phyloP scores from a whole-genome alignment of 2,888 invertebrate species.

The Cephus pygmeus region DNA sequence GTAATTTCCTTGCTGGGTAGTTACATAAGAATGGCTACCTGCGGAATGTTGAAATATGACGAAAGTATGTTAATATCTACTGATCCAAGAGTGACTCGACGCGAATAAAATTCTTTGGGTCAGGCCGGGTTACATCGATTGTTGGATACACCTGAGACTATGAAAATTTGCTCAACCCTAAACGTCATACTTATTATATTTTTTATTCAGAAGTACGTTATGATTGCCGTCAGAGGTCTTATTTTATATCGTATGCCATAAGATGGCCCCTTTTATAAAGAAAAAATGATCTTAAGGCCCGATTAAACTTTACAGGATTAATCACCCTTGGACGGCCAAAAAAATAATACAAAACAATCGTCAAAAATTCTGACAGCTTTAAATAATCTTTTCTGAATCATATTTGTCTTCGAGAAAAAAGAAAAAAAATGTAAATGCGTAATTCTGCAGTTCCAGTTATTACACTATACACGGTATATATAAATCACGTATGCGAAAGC shows the following conservation, averaged over 20 bases:
- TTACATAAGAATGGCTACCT: background rate
- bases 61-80: background rate
- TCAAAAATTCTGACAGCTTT: background rate
- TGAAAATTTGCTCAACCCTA: background rate
- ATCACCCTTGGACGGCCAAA: background rate
- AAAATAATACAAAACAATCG: background rate
- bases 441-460: background rate
- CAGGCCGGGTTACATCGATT: background rate
- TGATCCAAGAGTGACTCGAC: background rate
- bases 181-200: background rate
- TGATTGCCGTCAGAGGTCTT: background rate
- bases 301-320: background rate
- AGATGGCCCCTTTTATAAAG: background rate
- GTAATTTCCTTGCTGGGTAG: background rate
- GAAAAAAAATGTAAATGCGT: no score
- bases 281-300: background rate
- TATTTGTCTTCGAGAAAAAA: background rate
- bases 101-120: background rate
- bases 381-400: background rate
- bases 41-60: background rate
- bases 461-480: background rate
- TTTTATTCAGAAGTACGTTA: background rate
- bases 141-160: background rate
- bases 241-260: no score
- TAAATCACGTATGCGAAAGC: background rate